Evolutionary conservation across 1,140 invertebrate genomes (phyloP), one percentile per base, ranked within the genome.

Genomic region (Drosophila lini): DNA sequence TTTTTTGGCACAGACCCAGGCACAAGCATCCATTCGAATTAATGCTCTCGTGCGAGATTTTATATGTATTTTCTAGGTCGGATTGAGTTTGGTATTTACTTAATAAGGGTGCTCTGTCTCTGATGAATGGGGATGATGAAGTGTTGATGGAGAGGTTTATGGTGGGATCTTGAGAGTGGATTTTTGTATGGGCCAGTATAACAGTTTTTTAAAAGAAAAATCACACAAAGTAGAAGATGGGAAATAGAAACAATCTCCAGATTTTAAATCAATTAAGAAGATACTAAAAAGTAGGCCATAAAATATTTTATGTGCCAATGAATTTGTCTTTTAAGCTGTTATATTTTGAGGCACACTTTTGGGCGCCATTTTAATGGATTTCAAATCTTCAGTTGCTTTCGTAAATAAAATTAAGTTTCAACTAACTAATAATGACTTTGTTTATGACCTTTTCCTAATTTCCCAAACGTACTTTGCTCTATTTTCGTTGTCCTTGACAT

Each of bases 1-100:
- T 71, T 36, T 50, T 73, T 74, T 74, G 70, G 68, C 68, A 25
- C 11, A 28, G 34, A 31, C 47, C 70, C 70, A 74, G 58, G 15
- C 52, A 74, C 34, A 53, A 55, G 70, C 40, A 55, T 9, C 65
- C 65, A 58, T 48, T 71, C 1, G 41, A 58, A 59, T 50, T 50
- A 13, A 70, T 70, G 50, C 38, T 41, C 16, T 55, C 32, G 22
- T 68, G 47, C 31, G 25, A 40, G 16, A 31, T 68, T 71, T 28
- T 15, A 13, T 28, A 31, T 63, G 15, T 69, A 19, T 55, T 9
- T 56, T 31, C 8, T 25, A 5, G 3, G 4, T 19, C 38, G 60
- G 10, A 36, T 53, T 38, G n/a, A 25, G 16, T 48, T 38, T 47
- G 38, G 10, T n/a, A 57, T 56, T 45, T 48, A 40, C 34, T 41